Evolutionary conservation across 2,113 vertebrate species (phyloP).

Genomic region (Petrocephalus microphthalmus): DNA sequence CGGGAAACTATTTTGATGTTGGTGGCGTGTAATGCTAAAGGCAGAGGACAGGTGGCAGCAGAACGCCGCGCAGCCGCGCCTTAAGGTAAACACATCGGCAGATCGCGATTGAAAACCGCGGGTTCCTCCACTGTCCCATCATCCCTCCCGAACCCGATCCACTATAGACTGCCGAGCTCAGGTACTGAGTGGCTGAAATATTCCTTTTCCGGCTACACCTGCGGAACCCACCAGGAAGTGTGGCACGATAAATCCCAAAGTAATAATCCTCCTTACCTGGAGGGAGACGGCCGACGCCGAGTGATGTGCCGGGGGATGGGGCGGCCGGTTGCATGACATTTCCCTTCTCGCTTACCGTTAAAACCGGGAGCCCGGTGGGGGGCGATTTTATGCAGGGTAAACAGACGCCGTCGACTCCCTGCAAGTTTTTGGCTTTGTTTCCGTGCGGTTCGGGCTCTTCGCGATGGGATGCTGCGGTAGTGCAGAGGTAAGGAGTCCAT

Average conservation of each 20-base stretch:
- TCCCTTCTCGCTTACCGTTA: conserved; percentile 25
- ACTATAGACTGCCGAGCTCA: conserved; percentile 45
- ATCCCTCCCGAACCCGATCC: conserved; percentile 19
- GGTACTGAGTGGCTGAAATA: conserved; percentile 56
- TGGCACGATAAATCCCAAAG: conserved; percentile 52
- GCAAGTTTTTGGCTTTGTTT: conserved; percentile 51
- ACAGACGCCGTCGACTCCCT: conserved; percentile 41
- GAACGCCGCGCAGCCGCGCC: background rate
- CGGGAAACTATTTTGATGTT: background rate
- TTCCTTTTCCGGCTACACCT: conserved; percentile 56
- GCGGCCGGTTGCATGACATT: conserved; percentile 33
- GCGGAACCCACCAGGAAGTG: conserved; percentile 64
- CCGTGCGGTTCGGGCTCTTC: conserved; percentile 46
- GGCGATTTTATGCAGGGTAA: conserved; percentile 45
- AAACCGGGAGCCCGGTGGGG: conserved; percentile 19
- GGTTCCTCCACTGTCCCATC: conserved; percentile 31
- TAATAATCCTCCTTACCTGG: conserved; percentile 52
- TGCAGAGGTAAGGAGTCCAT: conserved; percentile 58
- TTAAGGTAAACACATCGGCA: background rate
- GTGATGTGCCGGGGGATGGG: conserved; percentile 39
- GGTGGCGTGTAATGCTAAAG: background rate
- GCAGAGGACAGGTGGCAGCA: conserved; percentile 10
- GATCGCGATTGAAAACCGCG: conserved; percentile 32
- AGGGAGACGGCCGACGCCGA: conserved; percentile 36
- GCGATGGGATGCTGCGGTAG: conserved; percentile 74